These are phyloP conservation scores for Macrobrachium nipponense DNA, from an alignment of 1,140 invertebrate genomes.

Conservation along the genomic window DNA sequence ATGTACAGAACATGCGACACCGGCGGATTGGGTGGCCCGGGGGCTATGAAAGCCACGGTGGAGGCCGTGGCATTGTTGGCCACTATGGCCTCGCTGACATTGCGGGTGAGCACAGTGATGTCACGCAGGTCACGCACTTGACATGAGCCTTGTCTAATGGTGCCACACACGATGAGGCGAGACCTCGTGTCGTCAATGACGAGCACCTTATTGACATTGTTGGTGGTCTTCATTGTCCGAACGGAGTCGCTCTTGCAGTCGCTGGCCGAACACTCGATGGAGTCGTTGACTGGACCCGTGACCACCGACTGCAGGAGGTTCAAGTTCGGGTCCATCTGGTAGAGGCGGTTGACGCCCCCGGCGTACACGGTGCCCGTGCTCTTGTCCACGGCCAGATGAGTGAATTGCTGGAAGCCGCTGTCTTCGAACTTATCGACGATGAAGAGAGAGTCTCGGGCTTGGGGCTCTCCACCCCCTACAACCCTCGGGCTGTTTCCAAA, in stretches of 20 bases:
- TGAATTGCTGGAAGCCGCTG: constrained; percentile 66
- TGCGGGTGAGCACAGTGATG: constrained; percentile 83
- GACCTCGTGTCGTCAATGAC: constrained; percentile 93
- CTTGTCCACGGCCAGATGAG: constrained; percentile 91
- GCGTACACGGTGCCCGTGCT: constrained; percentile 92
- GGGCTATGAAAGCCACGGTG: constrained; percentile 96
- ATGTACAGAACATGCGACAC: constrained; percentile 92
- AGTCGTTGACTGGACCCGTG: constrained; percentile 92
- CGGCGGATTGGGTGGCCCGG: constrained; percentile 85
- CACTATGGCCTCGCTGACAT: constrained; percentile 88
- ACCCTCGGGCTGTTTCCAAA: not conserved
- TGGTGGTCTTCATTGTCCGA: constrained; percentile 80
- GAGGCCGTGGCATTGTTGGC: constrained; percentile 95
- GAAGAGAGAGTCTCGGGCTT: constrained; percentile 60
- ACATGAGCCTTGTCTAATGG: constrained; percentile 90
- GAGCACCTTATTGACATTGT: constrained; percentile 96
- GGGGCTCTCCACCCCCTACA: constrained; percentile 21
- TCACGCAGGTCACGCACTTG: constrained; percentile 89
- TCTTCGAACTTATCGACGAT: constrained; percentile 61
- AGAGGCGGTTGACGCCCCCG: constrained; percentile 93
- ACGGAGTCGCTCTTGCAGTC: constrained; percentile 66
- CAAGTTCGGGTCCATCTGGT: constrained; percentile 90
- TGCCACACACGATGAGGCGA: constrained; percentile 92
- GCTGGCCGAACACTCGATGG: constrained; percentile 87
- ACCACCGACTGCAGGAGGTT: constrained; percentile 80